Evolutionary conservation across 1,140 invertebrate species (phyloP).

Genomic region (Wasmannia auropunctata): DNA sequence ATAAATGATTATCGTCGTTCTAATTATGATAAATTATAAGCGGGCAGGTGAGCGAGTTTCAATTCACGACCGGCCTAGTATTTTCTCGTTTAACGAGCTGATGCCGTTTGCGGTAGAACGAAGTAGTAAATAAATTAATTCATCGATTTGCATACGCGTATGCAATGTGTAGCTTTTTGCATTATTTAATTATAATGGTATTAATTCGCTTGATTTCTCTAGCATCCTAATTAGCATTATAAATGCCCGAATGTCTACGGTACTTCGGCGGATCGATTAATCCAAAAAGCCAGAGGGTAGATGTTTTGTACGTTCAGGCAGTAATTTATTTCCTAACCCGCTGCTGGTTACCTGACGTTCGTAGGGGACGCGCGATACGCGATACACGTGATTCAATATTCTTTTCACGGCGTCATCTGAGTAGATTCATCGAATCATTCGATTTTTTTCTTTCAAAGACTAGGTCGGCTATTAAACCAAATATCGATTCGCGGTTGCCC

Average conservation of each 20-base stretch:
- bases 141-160: constrained; percentile 3
- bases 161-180: background rate
- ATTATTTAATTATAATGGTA: constrained; percentile 10
- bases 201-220: background rate
- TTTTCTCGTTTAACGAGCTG: background rate
- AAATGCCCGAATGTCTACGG: background rate
- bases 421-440: constrained; percentile 70
- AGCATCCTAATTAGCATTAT: background rate
- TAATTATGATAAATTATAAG: background rate
- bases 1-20: background rate
- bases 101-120: background rate
- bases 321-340: constrained; percentile 38
- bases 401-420: constrained; percentile 14
- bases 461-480: constrained; percentile 72
- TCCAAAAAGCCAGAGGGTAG: background rate
- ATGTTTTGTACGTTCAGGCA: background rate
- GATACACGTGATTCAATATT: constrained; percentile 10
- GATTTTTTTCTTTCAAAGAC: constrained; percentile 70
- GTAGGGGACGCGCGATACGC: background rate
- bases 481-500: constrained; percentile 79
- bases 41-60: background rate
- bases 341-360: background rate
- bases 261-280: background rate
- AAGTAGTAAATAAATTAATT: constrained; percentile 21
- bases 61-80: background rate